Conservation (phyloP, 53 echinoderm and acorn worm genomes). For the Arbacia lixula region DNA sequence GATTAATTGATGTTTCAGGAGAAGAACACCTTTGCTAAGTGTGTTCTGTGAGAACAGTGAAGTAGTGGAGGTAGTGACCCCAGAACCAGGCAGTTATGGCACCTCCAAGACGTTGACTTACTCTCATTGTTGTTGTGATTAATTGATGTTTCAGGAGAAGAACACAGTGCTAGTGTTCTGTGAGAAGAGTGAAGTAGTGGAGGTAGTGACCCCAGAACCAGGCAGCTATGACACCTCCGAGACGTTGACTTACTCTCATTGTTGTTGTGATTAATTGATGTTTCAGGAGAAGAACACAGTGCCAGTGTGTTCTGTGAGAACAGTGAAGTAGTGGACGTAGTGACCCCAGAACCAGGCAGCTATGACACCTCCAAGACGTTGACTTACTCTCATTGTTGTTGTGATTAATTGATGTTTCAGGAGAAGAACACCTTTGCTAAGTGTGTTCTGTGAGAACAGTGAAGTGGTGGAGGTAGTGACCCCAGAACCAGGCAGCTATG, state of each 20-base stretch:
- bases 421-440: too few species aligned
- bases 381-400: too few species aligned
- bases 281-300: slow-evolving; percentile 93
- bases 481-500: too few species aligned
- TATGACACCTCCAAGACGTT: slow-evolving; percentile 92
- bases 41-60: slow-evolving; percentile 80
- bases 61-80: slow-evolving; percentile 81
- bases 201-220: slow-evolving; percentile 90
- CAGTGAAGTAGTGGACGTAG: slow-evolving; percentile 85
- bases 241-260: too few species aligned
- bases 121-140: too few species aligned
- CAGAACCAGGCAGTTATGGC: slow-evolving; percentile 75
- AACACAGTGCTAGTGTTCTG: slow-evolving; percentile 87
- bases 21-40: slow-evolving; percentile 74
- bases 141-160: too few species aligned
- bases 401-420: too few species aligned
- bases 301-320: slow-evolving; percentile 84
- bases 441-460: too few species aligned
- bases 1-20: too few species aligned
- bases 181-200: slow-evolving; percentile 81
- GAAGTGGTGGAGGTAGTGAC: too few species aligned
- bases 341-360: slow-evolving; percentile 85
- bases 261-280: too few species aligned
- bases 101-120: slow-evolving; percentile 81
- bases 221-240: slow-evolving; percentile 86